Base-by-base conservation (phyloP, 2,797 vertebrate species). In the Astyanax mexicanus region DNA sequence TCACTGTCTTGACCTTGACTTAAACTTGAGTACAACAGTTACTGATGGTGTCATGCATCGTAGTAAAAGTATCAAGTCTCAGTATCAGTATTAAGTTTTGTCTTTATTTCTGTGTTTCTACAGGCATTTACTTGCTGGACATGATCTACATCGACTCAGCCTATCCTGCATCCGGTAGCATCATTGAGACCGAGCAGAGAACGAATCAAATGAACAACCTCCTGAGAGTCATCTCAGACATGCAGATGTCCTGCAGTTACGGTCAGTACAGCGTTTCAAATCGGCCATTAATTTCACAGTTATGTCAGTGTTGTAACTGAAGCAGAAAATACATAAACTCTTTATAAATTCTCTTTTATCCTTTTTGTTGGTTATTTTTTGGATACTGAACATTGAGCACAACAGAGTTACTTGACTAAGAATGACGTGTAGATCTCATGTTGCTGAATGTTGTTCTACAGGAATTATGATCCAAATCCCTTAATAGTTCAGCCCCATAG, bases 201-300 rank as follows among this genome's bases (percentile, higher is more conserved):
- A 96, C 95, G 86, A 98, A 98, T 86, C 96, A 98, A 86, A 98
- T 98, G 97, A 98, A 98, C 91, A 98, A 98, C 83, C 95, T 98
- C 66, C 93, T 98, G 55, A 91, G 97, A 84, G 93, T 97, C 82
- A 97, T 98, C 80, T 95, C 97, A 0, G 96, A 98, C 86, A 90
- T 98, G 72, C 97, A 98, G 91, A 93, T 97, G 89, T 98, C 96
- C 78, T 96, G 95, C 84, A 96, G 92, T 86, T 98, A 97, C 2
- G 96, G 97, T 98, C 37, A 44, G 68, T n/a, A n/a, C n/a, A n/a
- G n/a, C n/a, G n/a, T n/a, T n/a, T 75, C 32, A 3, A 35, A 0
- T 13, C 23, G 15, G 4, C 19, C 32, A 2, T 5, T n/a, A 0
- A 13, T 47, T 15, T 35, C 1, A n/a, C 15, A 32, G 9, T 29